Evolutionary conservation across 2,113 vertebrate species (phyloP), one percentile per base, ranked within the genome.

Genomic region (Chamaetylas fuelleborni): DNA sequence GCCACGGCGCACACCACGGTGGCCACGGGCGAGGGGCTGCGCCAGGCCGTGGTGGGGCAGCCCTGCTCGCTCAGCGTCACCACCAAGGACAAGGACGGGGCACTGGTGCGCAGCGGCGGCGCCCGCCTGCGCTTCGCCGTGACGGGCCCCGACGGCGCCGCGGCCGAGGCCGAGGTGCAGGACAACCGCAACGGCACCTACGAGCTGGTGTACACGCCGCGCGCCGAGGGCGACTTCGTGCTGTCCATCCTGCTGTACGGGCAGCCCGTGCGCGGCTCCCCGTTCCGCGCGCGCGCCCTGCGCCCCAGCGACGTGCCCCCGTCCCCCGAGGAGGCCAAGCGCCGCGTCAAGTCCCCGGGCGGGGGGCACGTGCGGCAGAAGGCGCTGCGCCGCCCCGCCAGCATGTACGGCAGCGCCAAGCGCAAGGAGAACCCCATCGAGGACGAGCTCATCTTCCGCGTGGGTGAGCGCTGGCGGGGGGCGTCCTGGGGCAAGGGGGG

Each of bases 161-260:
- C 90, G 11, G 87, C 98, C 0, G 98, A 98, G 3, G 94, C 97
- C 0, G 98, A 99, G 5, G 97, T 99, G 71, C 96, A 97, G 73
- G 99, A 99, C 98, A 99, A 99, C 98, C 99, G 99, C 97, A 99
- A 99, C 0, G 99, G 99, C 72, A 99, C 99, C 0, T 99, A 99
- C 0, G 99, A 99, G 97, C 98, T 99, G 90, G 98, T 98, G 64
- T 99, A 99, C 97, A 99, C 98, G 0, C 95, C 99, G 0, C 98
- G 98, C 7, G 48, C 97, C 0, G 99, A 99, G 86, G 99, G 99
- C 0, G 99, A 99, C 95, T 98, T 98, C 90, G 91, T 98, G 8
- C 98, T 99, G 70, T 93, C 98, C 4, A 97, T 99, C 92, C 78
- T 98, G 76, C 98, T 99, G 17, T 99, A 99, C 1, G 99, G 98